Evolutionary conservation across 2,888 invertebrate genomes (phyloP), one percentile per base, ranked within the genome.

Genomic region (Fragum sueziense): DNA sequence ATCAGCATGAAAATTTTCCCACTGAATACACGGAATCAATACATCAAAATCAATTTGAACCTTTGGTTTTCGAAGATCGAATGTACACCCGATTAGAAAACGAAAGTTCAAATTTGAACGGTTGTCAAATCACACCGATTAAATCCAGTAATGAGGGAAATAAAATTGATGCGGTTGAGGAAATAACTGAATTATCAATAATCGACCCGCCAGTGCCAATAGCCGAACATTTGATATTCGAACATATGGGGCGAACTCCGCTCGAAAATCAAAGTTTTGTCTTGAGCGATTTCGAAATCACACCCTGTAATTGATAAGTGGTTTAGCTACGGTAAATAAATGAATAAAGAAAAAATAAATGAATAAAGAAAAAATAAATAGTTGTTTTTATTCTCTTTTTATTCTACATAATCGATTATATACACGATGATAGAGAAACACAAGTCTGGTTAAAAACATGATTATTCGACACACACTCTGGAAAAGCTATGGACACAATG

Each of bases 401-500:
- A 20, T 47, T 9, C 17, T 47, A n/a, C n/a, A 47, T 47, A 47
- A 47, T 47, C n/a, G 47, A 2, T 47, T 47, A 47, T 47, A 47
- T 47, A 47, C 47, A 47, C 47, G 47, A 14, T 9, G 47, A 47
- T 3, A 69, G 27, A 31, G 70, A 22, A 25, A 22, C 31, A 59
- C 72, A 73, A 33, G 33, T 73, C 72, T 73, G 72, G 51, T 73
- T 65, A 62, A 52, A 52, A 33, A n/a, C 52, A 52, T 20, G 54
- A 65, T 37, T 47, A 70, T 76, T 54, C 54, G 52, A 52, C 14
- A 76, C 61, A 70, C 76, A 76, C 65, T 70, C 47, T 27, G 70
- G 41, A 41, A 70, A 76, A 29, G 76, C 76, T 7, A 25, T 2
- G 20, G 52, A 20, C 70, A 76, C 62, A 20, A 27, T 62, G 34